Evolutionary conservation across 23 tunicate species (phyloP).

Genomic region (Trididemnum clinides): DNA sequence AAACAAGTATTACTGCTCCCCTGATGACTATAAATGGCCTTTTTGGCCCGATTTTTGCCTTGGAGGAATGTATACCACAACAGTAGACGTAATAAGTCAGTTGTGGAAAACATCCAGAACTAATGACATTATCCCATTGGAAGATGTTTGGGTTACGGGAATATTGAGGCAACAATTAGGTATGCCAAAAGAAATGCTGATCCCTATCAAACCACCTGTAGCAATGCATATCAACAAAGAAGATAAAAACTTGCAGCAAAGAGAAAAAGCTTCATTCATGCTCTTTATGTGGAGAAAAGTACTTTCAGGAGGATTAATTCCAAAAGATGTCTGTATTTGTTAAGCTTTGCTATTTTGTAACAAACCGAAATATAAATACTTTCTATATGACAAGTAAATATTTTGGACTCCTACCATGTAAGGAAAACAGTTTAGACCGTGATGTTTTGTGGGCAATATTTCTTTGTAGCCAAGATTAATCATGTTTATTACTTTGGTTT

Average conservation of each 20-base stretch:
- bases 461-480: too few species aligned
- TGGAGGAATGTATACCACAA: conserved; percentile 27
- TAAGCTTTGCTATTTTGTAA: neutral
- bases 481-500: too few species aligned
- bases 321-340: neutral
- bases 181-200: conserved; percentile 1
- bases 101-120: neutral
- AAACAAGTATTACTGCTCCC: neutral
- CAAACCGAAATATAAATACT: neutral
- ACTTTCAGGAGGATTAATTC: neutral
- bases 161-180: conserved; percentile 12
- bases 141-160: conserved; percentile 29
- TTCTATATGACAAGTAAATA: neutral
- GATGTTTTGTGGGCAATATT: too few species aligned
- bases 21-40: conserved; percentile 15
- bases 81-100: neutral
- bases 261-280: neutral
- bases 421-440: too few species aligned
- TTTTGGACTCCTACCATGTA: too few species aligned
- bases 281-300: neutral
- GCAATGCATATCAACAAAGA: neutral
- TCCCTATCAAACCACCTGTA: conserved; percentile 2
- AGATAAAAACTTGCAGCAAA: neutral
- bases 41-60: conserved; percentile 26
- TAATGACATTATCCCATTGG: neutral